Conservation (phyloP, 2,797 vertebrate species). For the Peromyscus eremicus region DNA sequence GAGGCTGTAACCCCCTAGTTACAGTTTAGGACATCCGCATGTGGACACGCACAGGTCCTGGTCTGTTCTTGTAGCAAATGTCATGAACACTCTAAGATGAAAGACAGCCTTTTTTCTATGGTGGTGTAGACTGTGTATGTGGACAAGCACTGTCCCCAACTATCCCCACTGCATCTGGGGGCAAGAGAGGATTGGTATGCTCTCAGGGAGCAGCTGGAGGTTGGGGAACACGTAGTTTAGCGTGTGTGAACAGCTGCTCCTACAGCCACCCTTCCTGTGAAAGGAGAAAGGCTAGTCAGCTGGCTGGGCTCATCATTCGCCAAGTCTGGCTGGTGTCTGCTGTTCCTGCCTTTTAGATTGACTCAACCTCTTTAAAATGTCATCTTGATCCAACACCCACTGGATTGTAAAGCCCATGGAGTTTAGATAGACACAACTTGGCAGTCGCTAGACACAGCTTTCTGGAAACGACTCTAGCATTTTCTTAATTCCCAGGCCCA, state of each 20-base stretch:
- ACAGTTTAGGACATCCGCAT: not conserved
- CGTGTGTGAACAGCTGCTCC: not conserved
- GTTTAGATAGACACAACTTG: not conserved
- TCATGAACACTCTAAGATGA: not conserved
- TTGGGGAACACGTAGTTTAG: not conserved
- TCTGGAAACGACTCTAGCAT: not conserved
- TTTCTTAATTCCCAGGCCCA: not conserved
- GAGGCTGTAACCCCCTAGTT: not conserved
- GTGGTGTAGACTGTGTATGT: not conserved
- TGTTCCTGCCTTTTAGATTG: not conserved
- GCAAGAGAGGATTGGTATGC: not conserved
- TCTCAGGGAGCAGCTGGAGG: not conserved
- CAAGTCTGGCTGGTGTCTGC: not conserved
- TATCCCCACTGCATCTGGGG: not conserved
- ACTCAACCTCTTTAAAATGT: conserved; percentile 7
- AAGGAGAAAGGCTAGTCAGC: not conserved
- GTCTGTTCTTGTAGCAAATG: not conserved
- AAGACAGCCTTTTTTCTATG: not conserved
- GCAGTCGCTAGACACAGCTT: not conserved
- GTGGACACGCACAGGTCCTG: not conserved
- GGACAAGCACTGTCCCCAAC: not conserved
- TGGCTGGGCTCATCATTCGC: not conserved
- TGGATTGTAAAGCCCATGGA: not conserved
- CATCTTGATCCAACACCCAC: not conserved
- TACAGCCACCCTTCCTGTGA: not conserved